Conservation (phyloP, 1,140 invertebrate species). For the Zaprionus davidi region DNA sequence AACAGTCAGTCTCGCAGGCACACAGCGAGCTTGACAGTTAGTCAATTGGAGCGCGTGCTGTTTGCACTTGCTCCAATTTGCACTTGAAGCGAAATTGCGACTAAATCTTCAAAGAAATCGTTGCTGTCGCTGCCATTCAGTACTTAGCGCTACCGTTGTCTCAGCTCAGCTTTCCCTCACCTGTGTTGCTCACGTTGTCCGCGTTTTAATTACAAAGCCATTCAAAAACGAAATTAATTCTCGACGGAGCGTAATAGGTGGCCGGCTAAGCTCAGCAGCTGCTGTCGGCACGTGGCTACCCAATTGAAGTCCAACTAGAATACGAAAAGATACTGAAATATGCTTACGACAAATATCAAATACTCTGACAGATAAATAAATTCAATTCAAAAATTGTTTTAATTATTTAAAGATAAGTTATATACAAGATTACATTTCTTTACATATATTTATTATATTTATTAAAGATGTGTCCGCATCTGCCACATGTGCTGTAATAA, state of each 20-base stretch:
- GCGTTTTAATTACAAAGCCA: constrained; percentile 72
- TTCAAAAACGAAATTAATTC: constrained; percentile 69
- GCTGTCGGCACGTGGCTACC: constrained; percentile 66
- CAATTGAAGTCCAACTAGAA: constrained; percentile 42
- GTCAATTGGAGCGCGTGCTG: constrained; percentile 48
- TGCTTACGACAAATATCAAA: not conserved
- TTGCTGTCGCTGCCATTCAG: not conserved
- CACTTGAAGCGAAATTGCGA: constrained; percentile 44
- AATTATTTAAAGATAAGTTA: too few species aligned
- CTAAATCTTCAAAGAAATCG: constrained; percentile 28
- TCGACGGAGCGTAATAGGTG: constrained; percentile 27
- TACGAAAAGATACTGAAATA: constrained; percentile 8
- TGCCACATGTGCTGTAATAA: not conserved
- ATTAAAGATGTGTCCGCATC: not conserved
- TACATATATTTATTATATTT: too few species aligned
- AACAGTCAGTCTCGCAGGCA: constrained; percentile 6
- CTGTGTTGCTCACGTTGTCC: constrained; percentile 25
- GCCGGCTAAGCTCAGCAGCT: constrained; percentile 44
- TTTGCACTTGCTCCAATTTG: too few species aligned
- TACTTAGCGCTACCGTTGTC: too few species aligned
- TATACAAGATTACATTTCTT: too few species aligned
- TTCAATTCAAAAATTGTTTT: not conserved
- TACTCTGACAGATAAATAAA: not conserved
- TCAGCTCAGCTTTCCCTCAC: not conserved
- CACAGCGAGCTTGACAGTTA: constrained; percentile 39